Base-by-base conservation (phyloP, 2,113 vertebrate genomes). In the Gobio gobio region DNA sequence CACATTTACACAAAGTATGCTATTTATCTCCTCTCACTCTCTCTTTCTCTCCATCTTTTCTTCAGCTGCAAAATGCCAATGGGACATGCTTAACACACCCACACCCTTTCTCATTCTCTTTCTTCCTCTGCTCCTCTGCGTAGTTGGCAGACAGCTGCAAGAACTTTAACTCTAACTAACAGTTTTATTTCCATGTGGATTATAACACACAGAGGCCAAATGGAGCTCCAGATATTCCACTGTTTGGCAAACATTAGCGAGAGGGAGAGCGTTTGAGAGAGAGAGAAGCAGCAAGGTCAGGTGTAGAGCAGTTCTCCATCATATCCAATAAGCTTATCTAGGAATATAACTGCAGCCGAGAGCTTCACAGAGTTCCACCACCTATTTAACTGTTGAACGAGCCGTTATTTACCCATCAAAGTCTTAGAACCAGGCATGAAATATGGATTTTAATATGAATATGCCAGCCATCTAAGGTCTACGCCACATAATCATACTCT, bases 121-220 rank as follows among this genome's bases (percentile, higher is more conserved):
- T 83, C 81, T 83, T 73, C 66, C 64, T 72, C 47, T 49, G 20
- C 58, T 72, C 12, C 81, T 72, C 64, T 56, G 66, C 22, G 10
- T 43, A n/a, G 63, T 24, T 83, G 81, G 81, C 81, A 83, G 66
- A 83, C 81, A 83, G 47, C 66, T 72, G 47, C 49, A 54, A 83
- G 81, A 83, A 83, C 49, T 83, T 83, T 72, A 83, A 83, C 81
- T 72, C 49, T 72, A 51, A 54, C 81, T 72, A 83, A 83, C 81
- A 72, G 64, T 83, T 83, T 83, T 83, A 83, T 83, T 83, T 83
- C 81, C 81, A 83, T 83, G 81, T 72, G 66, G 81, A 83, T 83
- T 83, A 72, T 58, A 58, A 56, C 26, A 72, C 22, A 56, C 81
- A 43, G 81, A 83, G 81, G 81, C 64, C 66, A 83, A 83, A 58